phyloP scores from a whole-genome alignment of 37 sponge, comb jelly and placozoan species.

The Oopsacas minuta region DNA sequence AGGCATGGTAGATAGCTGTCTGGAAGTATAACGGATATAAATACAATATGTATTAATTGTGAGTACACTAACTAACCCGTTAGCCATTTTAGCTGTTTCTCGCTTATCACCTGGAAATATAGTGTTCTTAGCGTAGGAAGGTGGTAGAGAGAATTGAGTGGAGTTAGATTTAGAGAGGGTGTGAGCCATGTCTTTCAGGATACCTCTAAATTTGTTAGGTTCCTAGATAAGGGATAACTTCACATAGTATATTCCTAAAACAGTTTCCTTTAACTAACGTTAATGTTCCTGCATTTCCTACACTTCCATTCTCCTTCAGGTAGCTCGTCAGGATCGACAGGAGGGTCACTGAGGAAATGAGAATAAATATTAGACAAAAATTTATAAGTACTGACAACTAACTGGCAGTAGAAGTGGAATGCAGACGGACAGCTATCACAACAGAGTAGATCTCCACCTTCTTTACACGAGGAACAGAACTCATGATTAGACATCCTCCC shows the following conservation, averaged over 20 bases:
- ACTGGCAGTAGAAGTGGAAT: constrained; percentile 85
- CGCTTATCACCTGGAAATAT: constrained; percentile 21
- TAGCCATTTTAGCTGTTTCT: not conserved
- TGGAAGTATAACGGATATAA: not conserved
- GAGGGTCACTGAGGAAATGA: constrained; percentile 57
- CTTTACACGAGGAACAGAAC: constrained; percentile 69
- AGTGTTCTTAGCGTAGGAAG: constrained; percentile 6
- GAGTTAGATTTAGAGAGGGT: constrained; percentile 18
- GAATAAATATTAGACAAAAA: not conserved
- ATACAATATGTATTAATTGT: too few species aligned
- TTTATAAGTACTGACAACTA: not conserved
- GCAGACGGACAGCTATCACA: constrained; percentile 81
- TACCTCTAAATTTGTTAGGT: not conserved
- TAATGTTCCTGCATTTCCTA: constrained; percentile 32
- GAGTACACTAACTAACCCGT: not conserved
- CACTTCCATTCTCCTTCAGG: constrained; percentile 92
- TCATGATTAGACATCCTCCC: constrained; percentile 52
- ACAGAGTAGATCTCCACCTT: constrained; percentile 78
- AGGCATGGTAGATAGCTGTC: constrained; percentile 6
- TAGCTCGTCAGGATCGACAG: constrained; percentile 60
- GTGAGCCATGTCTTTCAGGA: not conserved
- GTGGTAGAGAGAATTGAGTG: constrained; percentile 20
- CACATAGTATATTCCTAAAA: not conserved
- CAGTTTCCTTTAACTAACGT: not conserved
- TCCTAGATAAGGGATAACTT: not conserved